Conservation (phyloP, 2,113 vertebrate species). For the Marmota flaviventris region DNA sequence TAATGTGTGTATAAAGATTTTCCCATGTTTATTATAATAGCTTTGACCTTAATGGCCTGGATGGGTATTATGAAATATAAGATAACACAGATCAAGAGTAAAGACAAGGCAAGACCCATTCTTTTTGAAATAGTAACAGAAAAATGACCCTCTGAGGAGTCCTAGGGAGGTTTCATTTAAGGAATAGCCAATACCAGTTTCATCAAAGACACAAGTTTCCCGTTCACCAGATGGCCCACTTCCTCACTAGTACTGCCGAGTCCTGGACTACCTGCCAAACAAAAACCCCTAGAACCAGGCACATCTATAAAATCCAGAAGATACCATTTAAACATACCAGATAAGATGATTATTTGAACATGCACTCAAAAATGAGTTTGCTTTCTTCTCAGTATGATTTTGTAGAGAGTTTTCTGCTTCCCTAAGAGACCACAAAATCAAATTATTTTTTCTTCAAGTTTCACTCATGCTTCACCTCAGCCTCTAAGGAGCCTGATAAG, state of each 20-base stretch:
- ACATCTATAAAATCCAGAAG: not conserved
- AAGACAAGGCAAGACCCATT: not conserved
- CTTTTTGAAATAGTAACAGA: not conserved
- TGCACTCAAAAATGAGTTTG: not conserved
- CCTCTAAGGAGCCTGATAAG: not conserved
- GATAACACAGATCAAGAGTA: not conserved
- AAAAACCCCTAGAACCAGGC: not conserved
- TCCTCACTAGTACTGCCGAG: not conserved
- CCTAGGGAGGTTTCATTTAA: not conserved
- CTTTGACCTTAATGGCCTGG: not conserved
- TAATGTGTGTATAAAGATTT: not conserved
- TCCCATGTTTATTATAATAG: not conserved
- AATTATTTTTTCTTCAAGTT: constrained; percentile 41
- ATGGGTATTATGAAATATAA: not conserved
- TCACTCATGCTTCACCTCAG: not conserved
- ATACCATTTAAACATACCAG: not conserved
- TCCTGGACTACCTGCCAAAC: not conserved
- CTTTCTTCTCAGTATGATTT: constrained; percentile 26
- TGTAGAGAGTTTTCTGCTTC: not conserved
- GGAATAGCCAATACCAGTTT: not conserved
- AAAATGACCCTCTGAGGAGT: not conserved
- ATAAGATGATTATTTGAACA: constrained; percentile 6
- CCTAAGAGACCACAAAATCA: constrained; percentile 8
- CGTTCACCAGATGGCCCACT: not conserved
- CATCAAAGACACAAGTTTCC: not conserved